Base-by-base conservation (phyloP, 2,113 vertebrate species). In the Neolamprologus falcicula region DNA sequence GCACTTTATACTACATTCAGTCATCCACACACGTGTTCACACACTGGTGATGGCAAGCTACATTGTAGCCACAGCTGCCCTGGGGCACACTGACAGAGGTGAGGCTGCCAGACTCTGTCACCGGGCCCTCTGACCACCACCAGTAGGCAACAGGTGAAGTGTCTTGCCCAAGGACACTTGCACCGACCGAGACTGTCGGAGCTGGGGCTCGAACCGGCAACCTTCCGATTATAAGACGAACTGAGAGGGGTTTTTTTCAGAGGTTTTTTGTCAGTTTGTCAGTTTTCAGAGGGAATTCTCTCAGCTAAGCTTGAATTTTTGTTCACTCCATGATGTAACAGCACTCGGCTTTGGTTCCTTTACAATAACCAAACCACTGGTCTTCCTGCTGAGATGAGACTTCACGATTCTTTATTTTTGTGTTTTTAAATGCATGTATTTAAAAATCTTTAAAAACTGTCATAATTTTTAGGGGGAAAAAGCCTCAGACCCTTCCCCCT, bases 21-120 rank as follows among this genome's bases (percentile, higher is more conserved):
- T 52, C 50, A 52, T n/a, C 5, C 8, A 57, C 13, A 21, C 19
- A 53, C 19, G 3, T n/a, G 9, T n/a, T n/a, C 19, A 55, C 52
- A 61, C 26, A 1, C 26, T 31, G 57, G 57, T 61, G 14, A 61
- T 31, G 26, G 8, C 57, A 33, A 61, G 28, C 57, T 61, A 61
- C 57, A 61, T 17, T 61, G 1, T 61, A 61, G 57, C 55, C 55
- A 16, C 55, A 59, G 55, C 14, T 2, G 2, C 55, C 26, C 2
- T 59, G 55, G 0, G 55, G 5, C 2, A 0, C 57, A 59, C 57
- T 59, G 57, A 9, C 57, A 59, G 14, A 59, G 26, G 57, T 0
- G 1, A 59, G 26, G 57, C 57, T 28, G 55, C 55, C 13, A 7
- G 42, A 42, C 40, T 14, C 42, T 45, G 42, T 13, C 37, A 2